These are phyloP conservation scores for Eupithecia subfuscata DNA, from an alignment of 2,888 invertebrate species.

Conservation along the genomic window DNA sequence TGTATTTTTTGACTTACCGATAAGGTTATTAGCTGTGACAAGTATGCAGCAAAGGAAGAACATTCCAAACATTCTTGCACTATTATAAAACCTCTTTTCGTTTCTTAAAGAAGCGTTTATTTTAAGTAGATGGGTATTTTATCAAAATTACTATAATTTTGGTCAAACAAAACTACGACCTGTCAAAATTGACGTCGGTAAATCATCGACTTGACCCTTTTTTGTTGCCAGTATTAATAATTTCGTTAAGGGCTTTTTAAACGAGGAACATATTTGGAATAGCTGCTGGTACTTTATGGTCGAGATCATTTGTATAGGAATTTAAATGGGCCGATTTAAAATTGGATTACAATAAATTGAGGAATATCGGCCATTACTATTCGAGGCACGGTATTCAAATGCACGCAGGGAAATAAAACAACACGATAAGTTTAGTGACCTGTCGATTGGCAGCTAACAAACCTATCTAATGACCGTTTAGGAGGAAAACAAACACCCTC, in stretches of 20 bases:
- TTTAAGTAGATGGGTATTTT: slow-evolving; percentile 80
- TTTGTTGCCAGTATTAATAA: slow-evolving; percentile 75
- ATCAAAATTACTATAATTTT: slow-evolving; percentile 83
- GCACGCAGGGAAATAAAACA: slow-evolving; percentile 25
- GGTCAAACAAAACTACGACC: slow-evolving; percentile 80
- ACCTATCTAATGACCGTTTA: slow-evolving; percentile 34
- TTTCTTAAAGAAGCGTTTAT: slow-evolving; percentile 69
- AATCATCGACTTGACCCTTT: slow-evolving; percentile 79
- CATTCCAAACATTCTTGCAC: slow-evolving; percentile 69
- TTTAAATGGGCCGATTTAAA: slow-evolving; percentile 70
- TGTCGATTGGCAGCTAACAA: slow-evolving; percentile 31
- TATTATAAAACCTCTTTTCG: slow-evolving; percentile 62
- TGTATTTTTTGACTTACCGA: slow-evolving; percentile 86
- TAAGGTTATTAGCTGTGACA: slow-evolving; percentile 94
- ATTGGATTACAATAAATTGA: slow-evolving; percentile 67
- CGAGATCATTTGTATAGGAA: slow-evolving; percentile 72
- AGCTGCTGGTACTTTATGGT: slow-evolving; percentile 77
- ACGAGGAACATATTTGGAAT: slow-evolving; percentile 78
- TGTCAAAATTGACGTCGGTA: slow-evolving; percentile 82
- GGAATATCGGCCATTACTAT: slow-evolving; percentile 54
- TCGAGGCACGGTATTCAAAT: slow-evolving; percentile 43
- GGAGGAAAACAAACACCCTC: slow-evolving; percentile 35
- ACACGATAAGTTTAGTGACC: slow-evolving; percentile 32
- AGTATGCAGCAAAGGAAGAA: slow-evolving; percentile 93
- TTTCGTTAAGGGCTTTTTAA: slow-evolving; percentile 82